Evolutionary conservation across 2,797 vertebrate genomes (phyloP).

Genomic region (Nothura maculosa): DNA sequence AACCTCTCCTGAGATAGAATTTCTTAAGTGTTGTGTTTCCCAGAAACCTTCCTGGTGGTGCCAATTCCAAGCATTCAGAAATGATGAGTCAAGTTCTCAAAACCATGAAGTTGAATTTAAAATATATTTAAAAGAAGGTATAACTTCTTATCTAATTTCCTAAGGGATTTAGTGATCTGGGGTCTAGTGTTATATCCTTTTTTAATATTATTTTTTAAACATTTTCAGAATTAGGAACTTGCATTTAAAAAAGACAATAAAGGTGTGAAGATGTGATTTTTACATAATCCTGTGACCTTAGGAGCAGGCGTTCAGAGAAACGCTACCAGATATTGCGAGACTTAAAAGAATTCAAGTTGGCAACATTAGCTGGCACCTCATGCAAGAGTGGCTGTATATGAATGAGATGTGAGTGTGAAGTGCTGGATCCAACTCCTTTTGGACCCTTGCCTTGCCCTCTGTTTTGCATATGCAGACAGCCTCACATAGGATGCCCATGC

Average conservation of each 20-base stretch:
- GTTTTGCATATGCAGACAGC: conserved; percentile 13
- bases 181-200: neutral
- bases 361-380: neutral
- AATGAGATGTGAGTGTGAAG: neutral
- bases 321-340: neutral
- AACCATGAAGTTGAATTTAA: neutral
- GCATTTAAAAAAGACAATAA: neutral
- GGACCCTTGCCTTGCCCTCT: neutral
- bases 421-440: neutral
- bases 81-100: conserved; percentile 17
- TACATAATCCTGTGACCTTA: neutral
- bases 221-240: neutral
- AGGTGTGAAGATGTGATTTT: neutral
- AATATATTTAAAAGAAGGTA: neutral
- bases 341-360: neutral
- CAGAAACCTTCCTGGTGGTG: conserved; percentile 26
- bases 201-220: neutral
- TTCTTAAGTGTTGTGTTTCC: neutral
- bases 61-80: neutral
- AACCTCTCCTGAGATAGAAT: neutral
- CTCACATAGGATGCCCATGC: neutral
- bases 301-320: neutral
- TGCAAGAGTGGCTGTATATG: neutral
- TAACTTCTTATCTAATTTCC: neutral
- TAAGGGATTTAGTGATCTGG: neutral